phyloP scores from a whole-genome alignment of 2,888 invertebrate species.

The Drosophila tripunctata region DNA sequence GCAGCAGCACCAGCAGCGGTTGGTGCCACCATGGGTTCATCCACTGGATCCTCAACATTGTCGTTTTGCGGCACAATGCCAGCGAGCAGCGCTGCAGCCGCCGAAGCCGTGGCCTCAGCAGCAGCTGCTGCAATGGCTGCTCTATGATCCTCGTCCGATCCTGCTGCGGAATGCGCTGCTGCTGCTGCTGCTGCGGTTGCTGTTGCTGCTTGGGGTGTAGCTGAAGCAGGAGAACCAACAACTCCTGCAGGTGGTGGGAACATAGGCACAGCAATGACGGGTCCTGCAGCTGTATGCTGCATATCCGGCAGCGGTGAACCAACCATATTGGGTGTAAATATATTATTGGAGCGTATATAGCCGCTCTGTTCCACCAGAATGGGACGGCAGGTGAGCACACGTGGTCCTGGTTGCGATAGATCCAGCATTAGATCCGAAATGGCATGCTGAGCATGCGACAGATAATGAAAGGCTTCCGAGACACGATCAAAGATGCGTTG shows the following conservation, averaged over 20 bases:
- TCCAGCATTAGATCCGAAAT: slow-evolving; percentile 93
- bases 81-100: slow-evolving; percentile 18
- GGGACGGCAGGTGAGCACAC: slow-evolving; percentile 89
- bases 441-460: slow-evolving; percentile 95
- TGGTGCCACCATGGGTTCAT: slow-evolving; percentile 70
- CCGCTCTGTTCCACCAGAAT: slow-evolving; percentile 88
- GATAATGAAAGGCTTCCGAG: slow-evolving; percentile 92
- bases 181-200: not conserved
- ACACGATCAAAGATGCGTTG: slow-evolving; percentile 90
- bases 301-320: slow-evolving; percentile 10
- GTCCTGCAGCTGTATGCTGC: not conserved
- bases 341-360: slow-evolving; percentile 84
- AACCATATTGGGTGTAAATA: slow-evolving; percentile 62
- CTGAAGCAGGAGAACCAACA: not conserved
- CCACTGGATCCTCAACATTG: slow-evolving; percentile 77
- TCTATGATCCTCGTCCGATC: no score
- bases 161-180: no score
- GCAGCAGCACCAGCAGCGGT: not conserved
- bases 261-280: not conserved
- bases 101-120: slow-evolving; percentile 11
- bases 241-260: not conserved
- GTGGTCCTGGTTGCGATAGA: slow-evolving; percentile 88
- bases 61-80: slow-evolving; percentile 25
- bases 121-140: slow-evolving; percentile 13
- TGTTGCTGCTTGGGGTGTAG: not conserved